Base-by-base conservation (phyloP, 2,113 vertebrate species). In the Rostratula benghalensis region DNA sequence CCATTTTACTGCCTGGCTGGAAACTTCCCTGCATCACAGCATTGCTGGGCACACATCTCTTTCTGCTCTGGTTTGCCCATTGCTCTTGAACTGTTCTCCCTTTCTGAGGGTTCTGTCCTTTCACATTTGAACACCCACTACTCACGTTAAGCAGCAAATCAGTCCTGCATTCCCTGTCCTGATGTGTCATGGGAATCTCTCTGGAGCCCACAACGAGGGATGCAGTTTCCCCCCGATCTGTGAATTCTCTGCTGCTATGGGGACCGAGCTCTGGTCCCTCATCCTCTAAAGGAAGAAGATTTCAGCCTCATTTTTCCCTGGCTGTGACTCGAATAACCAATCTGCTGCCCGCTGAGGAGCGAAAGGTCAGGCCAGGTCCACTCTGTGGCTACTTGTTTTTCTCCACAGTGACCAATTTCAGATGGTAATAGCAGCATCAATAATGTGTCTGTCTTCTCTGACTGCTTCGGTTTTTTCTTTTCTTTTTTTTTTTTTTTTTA, bases 331-430 rank as follows among this genome's bases (percentile, higher is more conserved):
- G 83, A 91, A 91, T 91, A 91, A 96, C 95, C 94, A 94, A 96
- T 96, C 75, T 93, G 60, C 91, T 96, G 68, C 81, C 91, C 65
- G 64, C 84, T 61, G 87, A 74, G 84, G 67, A 97, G 81, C 4
- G 0, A 94, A 96, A 95, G 94, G 93, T 95, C 96, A 96, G 71
- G 75, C 87, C 71, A 59, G 60, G 92, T 96, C 91, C 82, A 83
- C 84, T 94, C 90, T 83, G 81, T 87, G 96, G 90, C 90, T 81
- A 95, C 90, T 94, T 96, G 96, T 96, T 97, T 95, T 89, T 90
- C 92, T 95, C 96, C 95, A 90, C 84, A 88, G 92, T 96, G 95
- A 97, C 97, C 96, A 96, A 96, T 97, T 97, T 95, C 75, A 86
- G 89, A 81, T 43, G 1, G 91, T 97, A 97, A 96, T 96, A 96